Conservation (phyloP, 2,113 vertebrate species). For the Protomyctophum bolini region DNA sequence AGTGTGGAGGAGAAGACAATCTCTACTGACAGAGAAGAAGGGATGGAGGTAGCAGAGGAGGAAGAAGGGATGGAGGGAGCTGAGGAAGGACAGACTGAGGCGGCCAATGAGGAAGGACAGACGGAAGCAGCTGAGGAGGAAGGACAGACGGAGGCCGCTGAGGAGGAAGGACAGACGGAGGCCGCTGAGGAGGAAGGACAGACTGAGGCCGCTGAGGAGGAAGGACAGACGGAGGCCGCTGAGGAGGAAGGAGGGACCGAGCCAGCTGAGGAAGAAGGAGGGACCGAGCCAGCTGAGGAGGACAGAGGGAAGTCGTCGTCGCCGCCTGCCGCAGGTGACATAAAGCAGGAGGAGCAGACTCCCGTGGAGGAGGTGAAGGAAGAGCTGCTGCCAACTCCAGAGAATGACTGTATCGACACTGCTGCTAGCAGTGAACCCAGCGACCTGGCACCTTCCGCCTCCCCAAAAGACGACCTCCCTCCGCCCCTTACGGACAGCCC, state of each 20-base stretch:
- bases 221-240: background rate
- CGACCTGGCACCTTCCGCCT: conserved; percentile 6
- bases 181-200: conserved; percentile 12
- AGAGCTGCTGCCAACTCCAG: background rate
- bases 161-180: background rate
- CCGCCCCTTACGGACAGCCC: conserved; percentile 22
- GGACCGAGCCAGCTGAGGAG: too few relatives aligned
- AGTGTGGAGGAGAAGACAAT: conserved; percentile 16
- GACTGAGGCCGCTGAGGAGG: background rate
- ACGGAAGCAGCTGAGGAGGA: background rate
- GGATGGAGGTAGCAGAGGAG: background rate
- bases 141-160: background rate
- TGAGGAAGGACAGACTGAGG: too few relatives aligned
- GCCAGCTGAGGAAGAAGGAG: background rate
- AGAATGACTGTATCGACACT: background rate
- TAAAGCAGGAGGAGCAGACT: conserved; percentile 17
- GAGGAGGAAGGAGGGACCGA: background rate
- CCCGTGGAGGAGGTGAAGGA: background rate
- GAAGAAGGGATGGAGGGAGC: background rate
- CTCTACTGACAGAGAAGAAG: background rate
- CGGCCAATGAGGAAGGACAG: conserved; percentile 12
- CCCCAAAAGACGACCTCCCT: conserved; percentile 31
- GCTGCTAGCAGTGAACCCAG: conserved; percentile 18
- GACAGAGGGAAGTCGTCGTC: too few relatives aligned
- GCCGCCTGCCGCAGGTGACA: background rate